phyloP scores from a whole-genome alignment of 2,888 invertebrate species.

The Drosophila lacicola region DNA sequence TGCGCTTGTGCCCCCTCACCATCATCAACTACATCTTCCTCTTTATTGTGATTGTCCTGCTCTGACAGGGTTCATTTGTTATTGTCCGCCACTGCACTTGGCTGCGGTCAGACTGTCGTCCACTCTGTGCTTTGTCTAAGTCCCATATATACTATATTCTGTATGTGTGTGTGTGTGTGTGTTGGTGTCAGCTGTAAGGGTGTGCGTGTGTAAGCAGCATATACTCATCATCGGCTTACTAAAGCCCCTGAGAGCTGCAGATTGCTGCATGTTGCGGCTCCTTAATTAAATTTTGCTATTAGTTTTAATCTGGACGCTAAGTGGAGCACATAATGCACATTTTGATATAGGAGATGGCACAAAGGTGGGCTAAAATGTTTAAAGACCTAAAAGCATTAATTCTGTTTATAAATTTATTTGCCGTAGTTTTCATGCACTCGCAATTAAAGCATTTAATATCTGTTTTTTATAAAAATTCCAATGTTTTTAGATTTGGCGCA shows the following conservation, averaged over 20 bases:
- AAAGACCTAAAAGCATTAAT: background rate
- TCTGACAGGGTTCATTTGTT: conserved; percentile 72
- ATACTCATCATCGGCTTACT: conserved; percentile 51
- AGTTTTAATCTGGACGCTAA: conserved; percentile 60
- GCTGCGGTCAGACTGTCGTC: conserved; percentile 57
- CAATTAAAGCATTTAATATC: too few relatives aligned
- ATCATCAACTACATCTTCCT: background rate
- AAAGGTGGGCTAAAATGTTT: background rate
- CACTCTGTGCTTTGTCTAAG: conserved; percentile 18
- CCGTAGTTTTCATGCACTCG: too few relatives aligned
- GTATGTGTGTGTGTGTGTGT: background rate
- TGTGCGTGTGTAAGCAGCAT: conserved; percentile 9
- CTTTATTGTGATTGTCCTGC: conserved; percentile 59
- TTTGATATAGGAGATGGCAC: background rate
- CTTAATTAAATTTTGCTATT: conserved; percentile 74
- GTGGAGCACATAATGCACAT: conserved; percentile 39
- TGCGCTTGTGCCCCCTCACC: background rate
- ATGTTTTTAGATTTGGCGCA: too few relatives aligned
- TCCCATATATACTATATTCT: conserved; percentile 4
- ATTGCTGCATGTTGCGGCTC: conserved; percentile 46
- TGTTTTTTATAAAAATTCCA: too few relatives aligned
- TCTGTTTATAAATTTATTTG: too few relatives aligned
- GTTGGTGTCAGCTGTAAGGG: background rate
- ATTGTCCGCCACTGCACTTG: conserved; percentile 77
- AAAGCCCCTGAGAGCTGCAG: conserved; percentile 32